These are phyloP conservation scores for Nymphalis io DNA, from an alignment of 1,140 invertebrate species.

Conservation along the genomic window DNA sequence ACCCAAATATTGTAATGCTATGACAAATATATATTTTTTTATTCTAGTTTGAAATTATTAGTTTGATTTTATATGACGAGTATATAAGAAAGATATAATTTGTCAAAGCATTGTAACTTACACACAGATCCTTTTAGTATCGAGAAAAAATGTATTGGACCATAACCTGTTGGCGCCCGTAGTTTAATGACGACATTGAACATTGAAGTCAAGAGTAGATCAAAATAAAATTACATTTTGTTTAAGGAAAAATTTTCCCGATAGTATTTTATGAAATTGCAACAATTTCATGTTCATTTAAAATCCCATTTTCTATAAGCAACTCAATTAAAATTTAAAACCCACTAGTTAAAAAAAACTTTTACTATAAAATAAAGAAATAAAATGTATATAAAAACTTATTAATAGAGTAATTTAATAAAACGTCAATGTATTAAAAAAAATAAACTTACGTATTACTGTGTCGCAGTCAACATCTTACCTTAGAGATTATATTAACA, in stretches of 20 bases:
- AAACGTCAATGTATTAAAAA: constrained; percentile 8
- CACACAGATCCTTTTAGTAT: constrained; percentile 24
- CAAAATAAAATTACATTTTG: neutral
- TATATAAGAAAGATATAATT: constrained; percentile 17
- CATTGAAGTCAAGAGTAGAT: neutral
- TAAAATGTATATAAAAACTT: neutral
- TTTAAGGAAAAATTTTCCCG: neutral
- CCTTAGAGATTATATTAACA: constrained; percentile 26
- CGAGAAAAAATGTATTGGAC: neutral
- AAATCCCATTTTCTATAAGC: too few species aligned
- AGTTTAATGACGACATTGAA: constrained; percentile 1
- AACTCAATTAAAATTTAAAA: too few species aligned
- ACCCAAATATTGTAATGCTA: constrained; percentile 1
- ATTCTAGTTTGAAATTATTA: neutral
- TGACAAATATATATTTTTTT: constrained; percentile 9
- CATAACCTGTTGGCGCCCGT: neutral
- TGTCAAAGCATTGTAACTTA: constrained; percentile 54
- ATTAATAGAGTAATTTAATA: neutral
- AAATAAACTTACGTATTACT: constrained; percentile 13
- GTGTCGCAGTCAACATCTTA: constrained; percentile 27
- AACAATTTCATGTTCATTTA: too few species aligned
- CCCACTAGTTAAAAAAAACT: neutral
- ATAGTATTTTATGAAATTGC: too few species aligned
- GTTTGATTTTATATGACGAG: neutral
- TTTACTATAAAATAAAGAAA: neutral